These are phyloP conservation scores for Iguana delicatissima DNA, from an alignment of 2,797 vertebrate genomes.

Conservation along the genomic window DNA sequence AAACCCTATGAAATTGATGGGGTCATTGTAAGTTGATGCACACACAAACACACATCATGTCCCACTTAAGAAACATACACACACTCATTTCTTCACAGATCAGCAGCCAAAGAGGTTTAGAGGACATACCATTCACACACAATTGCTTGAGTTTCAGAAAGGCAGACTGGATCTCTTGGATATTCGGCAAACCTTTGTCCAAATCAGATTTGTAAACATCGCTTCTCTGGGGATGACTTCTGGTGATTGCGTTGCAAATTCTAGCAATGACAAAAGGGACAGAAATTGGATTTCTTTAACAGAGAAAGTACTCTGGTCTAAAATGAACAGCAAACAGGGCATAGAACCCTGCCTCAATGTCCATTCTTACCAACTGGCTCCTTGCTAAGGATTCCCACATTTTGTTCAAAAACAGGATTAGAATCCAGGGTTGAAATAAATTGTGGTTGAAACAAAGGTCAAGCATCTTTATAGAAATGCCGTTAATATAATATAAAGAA, in stretches of 20 bases:
- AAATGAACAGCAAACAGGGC: background rate
- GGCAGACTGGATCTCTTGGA: constrained; percentile 92
- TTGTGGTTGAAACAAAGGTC: no score
- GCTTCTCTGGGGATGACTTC: constrained; percentile 92
- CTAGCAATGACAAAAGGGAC: constrained; percentile 71
- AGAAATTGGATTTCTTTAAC: background rate
- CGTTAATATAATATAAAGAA: background rate
- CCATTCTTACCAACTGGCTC: no score
- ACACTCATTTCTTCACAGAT: background rate
- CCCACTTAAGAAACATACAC: background rate
- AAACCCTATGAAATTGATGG: no score
- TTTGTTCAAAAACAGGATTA: background rate
- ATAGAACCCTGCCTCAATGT: no score
- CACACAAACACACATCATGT: background rate
- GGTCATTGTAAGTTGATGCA: background rate
- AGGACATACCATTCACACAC: constrained; percentile 90
- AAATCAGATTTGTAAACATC: constrained; percentile 89
- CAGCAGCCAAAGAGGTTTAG: background rate
- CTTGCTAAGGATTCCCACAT: background rate
- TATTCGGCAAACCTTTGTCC: constrained; percentile 90
- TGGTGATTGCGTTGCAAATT: constrained; percentile 91
- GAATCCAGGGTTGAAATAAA: background rate
- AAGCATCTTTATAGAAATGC: background rate
- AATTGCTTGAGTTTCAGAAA: constrained; percentile 91
- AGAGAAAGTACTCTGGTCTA: background rate